A percentile compares a stretch with the other conserved stretches of the same genome.
These are phyloP conservation scores for Meriones unguiculatus DNA, from an alignment of 2,113 vertebrate genomes.

Conservation along the genomic window DNA sequence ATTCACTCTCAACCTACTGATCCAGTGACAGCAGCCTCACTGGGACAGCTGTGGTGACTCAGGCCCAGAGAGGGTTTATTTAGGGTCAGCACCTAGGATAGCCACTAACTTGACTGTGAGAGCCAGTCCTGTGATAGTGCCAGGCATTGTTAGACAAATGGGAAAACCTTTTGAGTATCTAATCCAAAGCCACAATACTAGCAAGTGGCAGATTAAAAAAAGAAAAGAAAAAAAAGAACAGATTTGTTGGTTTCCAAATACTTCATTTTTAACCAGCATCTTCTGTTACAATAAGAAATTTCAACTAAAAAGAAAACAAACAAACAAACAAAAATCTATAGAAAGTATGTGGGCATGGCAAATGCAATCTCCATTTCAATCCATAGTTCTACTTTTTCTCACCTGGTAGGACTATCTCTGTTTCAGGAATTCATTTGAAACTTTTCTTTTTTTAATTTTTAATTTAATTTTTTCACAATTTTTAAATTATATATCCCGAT, in stretches of 20 bases:
- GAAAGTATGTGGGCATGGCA: background rate
- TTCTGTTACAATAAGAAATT: background rate
- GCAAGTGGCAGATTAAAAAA: background rate
- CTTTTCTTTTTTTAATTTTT: background rate
- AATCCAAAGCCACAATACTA: background rate
- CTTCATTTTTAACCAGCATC: background rate
- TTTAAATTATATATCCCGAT: too few relatives aligned
- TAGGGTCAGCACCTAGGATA: background rate
- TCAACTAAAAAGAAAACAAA: conserved; percentile 23
- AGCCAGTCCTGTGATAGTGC: background rate
- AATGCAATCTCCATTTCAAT: background rate
- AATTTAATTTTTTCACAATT: too few relatives aligned
- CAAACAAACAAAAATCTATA: background rate
- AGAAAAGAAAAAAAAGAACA: background rate
- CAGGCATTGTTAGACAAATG: background rate
- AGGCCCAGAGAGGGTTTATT: background rate
- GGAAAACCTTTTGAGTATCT: background rate
- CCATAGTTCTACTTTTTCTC: background rate
- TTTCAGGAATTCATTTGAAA: conserved; percentile 9
- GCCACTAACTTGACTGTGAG: background rate
- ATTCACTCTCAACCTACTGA: background rate
- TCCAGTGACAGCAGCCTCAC: background rate
- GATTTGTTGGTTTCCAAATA: background rate
- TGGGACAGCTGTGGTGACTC: background rate
- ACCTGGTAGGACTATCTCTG: background rate